Conservation (phyloP, 2,797 vertebrate genomes). For the Ibycter americanus region DNA sequence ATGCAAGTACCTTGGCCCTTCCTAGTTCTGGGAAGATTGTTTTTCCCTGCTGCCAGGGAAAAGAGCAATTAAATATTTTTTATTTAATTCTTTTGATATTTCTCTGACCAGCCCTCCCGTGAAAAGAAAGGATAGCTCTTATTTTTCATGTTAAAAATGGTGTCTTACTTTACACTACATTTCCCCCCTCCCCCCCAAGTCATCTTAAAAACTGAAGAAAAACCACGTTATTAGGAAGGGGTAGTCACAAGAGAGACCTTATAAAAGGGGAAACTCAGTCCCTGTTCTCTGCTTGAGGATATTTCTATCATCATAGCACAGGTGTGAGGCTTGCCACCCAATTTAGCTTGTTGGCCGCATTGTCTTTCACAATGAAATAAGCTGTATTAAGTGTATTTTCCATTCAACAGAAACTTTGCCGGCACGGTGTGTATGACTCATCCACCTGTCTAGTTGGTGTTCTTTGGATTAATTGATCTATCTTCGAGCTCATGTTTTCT, state of each 20-base stretch:
- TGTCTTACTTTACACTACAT: background rate
- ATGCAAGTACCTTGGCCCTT: background rate
- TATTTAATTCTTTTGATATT: background rate
- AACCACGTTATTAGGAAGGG: background rate
- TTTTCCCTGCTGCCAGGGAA: background rate
- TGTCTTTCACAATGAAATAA: background rate
- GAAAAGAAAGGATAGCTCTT: background rate
- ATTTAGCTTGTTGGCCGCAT: background rate
- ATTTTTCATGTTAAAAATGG: background rate
- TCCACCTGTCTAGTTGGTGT: conserved; percentile 34
- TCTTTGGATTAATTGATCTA: conserved; percentile 36
- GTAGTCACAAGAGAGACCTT: background rate
- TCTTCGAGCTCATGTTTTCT: conserved; percentile 33
- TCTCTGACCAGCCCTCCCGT: background rate
- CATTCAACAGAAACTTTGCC: background rate
- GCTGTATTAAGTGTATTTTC: background rate
- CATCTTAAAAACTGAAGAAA: background rate
- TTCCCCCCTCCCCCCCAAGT: accelerated
- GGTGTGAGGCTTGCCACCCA: background rate
- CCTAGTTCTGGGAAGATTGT: background rate
- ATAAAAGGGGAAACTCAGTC: background rate
- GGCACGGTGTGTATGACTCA: background rate
- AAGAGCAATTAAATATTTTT: background rate
- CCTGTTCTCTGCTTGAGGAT: background rate
- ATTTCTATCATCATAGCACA: background rate